A percentile compares a stretch with the other conserved stretches of the same genome.
Evolutionary conservation across 2,888 invertebrate genomes (phyloP).

Genomic region (Megastigmus dorsalis): DNA sequence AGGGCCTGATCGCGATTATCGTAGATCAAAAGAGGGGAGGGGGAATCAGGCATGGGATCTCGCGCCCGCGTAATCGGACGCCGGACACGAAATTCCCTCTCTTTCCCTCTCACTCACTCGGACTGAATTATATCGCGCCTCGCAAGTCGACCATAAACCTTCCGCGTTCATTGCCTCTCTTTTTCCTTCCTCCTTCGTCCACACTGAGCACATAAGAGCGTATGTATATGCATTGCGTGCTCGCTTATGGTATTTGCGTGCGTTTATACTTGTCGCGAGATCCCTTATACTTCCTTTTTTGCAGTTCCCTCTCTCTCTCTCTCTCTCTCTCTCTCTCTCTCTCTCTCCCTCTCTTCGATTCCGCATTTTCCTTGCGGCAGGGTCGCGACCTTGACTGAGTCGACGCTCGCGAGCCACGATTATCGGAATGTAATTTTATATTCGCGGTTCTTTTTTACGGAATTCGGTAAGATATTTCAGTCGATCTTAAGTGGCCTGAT

Average conservation of each 20-base stretch:
- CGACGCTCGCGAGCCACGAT: too few relatives aligned
- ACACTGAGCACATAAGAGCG: too few relatives aligned
- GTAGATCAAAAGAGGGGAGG: slow-evolving; percentile 39
- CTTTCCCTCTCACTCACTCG: not conserved
- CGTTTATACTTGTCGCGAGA: too few relatives aligned
- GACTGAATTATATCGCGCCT: slow-evolving; percentile 39
- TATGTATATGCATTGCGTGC: too few relatives aligned
- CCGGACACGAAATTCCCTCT: not conserved
- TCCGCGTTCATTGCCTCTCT: not conserved
- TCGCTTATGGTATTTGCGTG: too few relatives aligned
- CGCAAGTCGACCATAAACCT: slow-evolving; percentile 35
- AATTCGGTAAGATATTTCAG: too few relatives aligned
- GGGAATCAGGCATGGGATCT: not conserved
- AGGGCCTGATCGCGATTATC: slow-evolving; percentile 19
- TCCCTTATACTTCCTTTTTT: too few relatives aligned
- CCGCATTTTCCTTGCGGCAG: slow-evolving; percentile 15
- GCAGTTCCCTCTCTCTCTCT: too few relatives aligned
- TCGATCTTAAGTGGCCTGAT: too few relatives aligned
- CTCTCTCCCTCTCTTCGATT: not conserved
- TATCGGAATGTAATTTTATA: too few relatives aligned
- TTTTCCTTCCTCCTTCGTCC: not conserved
- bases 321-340: too few relatives aligned
- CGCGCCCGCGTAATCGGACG: slow-evolving; percentile 46
- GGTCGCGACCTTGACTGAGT: slow-evolving; percentile 50
- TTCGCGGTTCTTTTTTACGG: too few relatives aligned